These are phyloP conservation scores for Cichlasoma orientale DNA, from an alignment of 2,797 vertebrate species.

Conservation along the genomic window DNA sequence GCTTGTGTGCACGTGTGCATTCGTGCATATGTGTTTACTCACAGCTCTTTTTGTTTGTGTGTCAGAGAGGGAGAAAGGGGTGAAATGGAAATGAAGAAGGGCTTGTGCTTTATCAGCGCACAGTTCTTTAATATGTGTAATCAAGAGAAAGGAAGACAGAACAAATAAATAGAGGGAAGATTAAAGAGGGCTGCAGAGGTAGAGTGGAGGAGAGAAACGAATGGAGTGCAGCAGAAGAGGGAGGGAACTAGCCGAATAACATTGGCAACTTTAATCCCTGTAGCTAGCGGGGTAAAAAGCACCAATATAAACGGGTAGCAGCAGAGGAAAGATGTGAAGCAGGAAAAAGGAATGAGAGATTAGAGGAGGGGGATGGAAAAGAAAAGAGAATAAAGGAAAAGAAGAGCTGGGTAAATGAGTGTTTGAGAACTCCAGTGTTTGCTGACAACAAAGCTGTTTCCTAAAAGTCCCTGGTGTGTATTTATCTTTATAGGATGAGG, in stretches of 20 bases:
- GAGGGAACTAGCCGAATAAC: neutral
- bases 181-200: constrained; percentile 9
- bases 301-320: constrained; percentile 34
- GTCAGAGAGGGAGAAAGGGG: neutral
- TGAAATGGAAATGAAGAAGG: constrained; percentile 9
- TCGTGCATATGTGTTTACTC: constrained; percentile 19
- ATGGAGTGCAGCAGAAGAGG: constrained; percentile 2
- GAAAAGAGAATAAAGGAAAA: constrained; percentile 39
- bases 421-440: constrained; percentile 50
- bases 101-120: constrained; percentile 12
- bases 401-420: constrained; percentile 29
- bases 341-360: constrained; percentile 36
- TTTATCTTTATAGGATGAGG: constrained; percentile 13
- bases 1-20: neutral
- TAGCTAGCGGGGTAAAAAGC: constrained; percentile 20
- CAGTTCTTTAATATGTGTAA: constrained; percentile 16
- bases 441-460: constrained; percentile 55
- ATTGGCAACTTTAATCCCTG: constrained; percentile 42
- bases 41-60: constrained; percentile 6
- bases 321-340: constrained; percentile 25
- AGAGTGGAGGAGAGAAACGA: constrained; percentile 8
- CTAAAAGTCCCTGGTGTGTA: constrained; percentile 15
- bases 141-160: neutral
- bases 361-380: constrained; percentile 17
- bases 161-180: constrained; percentile 6